A percentile compares a stretch with the other conserved stretches of the same genome.
These are phyloP conservation scores for Eulithis testata DNA, from an alignment of 2,888 invertebrate species.

Conservation along the genomic window DNA sequence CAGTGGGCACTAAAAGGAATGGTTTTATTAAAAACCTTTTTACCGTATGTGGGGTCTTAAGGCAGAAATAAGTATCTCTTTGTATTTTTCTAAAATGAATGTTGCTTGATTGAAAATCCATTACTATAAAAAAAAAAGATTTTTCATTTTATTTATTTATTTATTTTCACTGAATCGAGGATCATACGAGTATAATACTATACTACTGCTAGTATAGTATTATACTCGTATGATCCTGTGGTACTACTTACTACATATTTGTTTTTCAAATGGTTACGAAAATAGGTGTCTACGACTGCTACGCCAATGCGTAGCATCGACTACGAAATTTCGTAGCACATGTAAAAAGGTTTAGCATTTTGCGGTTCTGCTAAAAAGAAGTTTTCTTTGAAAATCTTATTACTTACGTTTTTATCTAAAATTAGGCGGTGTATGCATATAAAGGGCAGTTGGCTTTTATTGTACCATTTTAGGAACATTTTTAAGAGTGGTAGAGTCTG, in stretches of 20 bases:
- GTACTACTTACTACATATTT: no score
- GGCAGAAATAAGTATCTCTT: not conserved
- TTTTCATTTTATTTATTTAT: not conserved
- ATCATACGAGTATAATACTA: no score
- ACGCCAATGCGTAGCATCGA: not conserved
- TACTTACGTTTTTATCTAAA: not conserved
- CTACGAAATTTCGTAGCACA: conserved; percentile 1
- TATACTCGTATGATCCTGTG: no score
- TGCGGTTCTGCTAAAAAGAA: no score
- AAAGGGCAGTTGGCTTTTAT: not conserved
- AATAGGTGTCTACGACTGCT: not conserved
- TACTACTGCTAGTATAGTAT: no score
- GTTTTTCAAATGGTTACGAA: not conserved
- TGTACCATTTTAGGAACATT: not conserved
- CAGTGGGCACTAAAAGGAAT: conserved; percentile 1
- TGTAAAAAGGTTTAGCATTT: not conserved
- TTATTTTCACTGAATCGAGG: no score
- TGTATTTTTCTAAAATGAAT: not conserved
- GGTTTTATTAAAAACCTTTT: conserved; percentile 8
- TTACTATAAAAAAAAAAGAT: not conserved
- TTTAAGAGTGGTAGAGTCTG: no score
- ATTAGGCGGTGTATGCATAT: not conserved
- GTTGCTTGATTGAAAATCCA: not conserved
- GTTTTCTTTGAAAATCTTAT: not conserved
- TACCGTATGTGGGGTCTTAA: not conserved